Percentiles rank a stretch among this genome's conserved stretches.
phyloP scores from a whole-genome alignment of 2,113 vertebrate species.

The Halichoerus grypus region DNA sequence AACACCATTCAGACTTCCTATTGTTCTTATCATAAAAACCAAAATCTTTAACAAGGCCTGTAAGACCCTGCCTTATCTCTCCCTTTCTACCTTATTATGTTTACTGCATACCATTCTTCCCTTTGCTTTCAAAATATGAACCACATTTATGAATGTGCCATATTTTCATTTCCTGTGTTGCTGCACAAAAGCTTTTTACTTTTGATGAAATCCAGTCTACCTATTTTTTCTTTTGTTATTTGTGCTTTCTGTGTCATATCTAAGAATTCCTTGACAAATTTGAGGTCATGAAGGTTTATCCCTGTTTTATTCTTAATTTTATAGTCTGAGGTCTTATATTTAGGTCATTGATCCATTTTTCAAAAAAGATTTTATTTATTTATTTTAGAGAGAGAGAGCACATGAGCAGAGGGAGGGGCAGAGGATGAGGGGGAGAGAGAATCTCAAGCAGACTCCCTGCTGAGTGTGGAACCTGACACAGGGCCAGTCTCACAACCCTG shows the following conservation, averaged over 20 bases:
- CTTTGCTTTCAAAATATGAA: neutral
- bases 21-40: neutral
- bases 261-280: neutral
- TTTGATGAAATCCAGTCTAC: neutral
- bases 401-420: neutral
- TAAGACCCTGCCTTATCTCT: neutral
- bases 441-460: neutral
- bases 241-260: neutral
- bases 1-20: conserved; percentile 16
- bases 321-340: neutral
- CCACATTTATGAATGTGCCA: neutral
- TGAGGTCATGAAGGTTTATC: neutral
- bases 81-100: neutral
- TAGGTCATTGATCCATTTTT: neutral
- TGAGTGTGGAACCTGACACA: neutral
- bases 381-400: neutral
- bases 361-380: neutral
- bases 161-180: neutral
- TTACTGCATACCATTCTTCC: neutral
- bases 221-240: neutral
- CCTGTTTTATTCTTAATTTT: neutral
- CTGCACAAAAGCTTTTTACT: neutral
- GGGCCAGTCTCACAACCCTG: neutral
- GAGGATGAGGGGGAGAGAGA: neutral
- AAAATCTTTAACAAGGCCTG: neutral